phyloP scores from a whole-genome alignment of 1,140 invertebrate genomes.

The Hyphantria cunea region DNA sequence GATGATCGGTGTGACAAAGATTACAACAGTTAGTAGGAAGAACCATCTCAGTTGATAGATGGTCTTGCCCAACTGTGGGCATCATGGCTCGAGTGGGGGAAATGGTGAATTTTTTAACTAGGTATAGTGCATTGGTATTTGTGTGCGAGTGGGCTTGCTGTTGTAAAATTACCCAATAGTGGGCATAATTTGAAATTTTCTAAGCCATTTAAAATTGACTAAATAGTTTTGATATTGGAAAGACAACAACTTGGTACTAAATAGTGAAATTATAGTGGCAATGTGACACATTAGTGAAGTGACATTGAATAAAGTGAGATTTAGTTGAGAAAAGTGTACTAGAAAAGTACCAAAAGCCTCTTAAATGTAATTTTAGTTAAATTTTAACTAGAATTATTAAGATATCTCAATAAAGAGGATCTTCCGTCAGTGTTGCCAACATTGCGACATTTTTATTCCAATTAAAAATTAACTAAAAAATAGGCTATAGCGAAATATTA shows the following conservation, averaged over 20 bases:
- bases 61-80: constrained; percentile 9
- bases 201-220: too few relatives aligned
- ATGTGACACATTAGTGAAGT: constrained; percentile 4
- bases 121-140: background rate
- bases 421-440: too few relatives aligned
- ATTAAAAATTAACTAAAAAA: too few relatives aligned
- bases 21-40: constrained; percentile 72
- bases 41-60: constrained; percentile 6
- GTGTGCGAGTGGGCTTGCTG: background rate
- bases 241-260: background rate
- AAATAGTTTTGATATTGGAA: too few relatives aligned
- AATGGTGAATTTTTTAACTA: constrained; percentile 2
- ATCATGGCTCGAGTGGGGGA: background rate
- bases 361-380: background rate
- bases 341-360: background rate
- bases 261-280: constrained; percentile 6
- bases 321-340: background rate
- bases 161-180: too few relatives aligned
- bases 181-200: too few relatives aligned
- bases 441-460: too few relatives aligned
- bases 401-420: too few relatives aligned
- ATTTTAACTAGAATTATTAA: too few relatives aligned
- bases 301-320: constrained; percentile 1
- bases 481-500: too few relatives aligned
- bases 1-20: constrained; percentile 79